A percentile compares a stretch with the other conserved stretches of the same genome.
phyloP scores from a whole-genome alignment of 2,888 invertebrate genomes.

The Eustalomyia histrio region DNA sequence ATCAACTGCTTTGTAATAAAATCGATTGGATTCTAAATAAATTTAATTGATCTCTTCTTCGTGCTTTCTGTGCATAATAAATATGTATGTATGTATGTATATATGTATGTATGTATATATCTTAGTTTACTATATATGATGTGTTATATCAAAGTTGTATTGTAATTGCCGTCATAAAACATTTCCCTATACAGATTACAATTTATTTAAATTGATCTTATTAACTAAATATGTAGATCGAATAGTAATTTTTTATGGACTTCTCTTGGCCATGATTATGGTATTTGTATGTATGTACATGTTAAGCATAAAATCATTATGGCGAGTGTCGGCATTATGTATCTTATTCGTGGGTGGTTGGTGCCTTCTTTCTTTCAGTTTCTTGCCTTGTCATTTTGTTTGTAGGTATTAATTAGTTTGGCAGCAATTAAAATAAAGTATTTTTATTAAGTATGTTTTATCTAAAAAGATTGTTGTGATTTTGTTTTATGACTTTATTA shows the following conservation, averaged over 20 bases:
- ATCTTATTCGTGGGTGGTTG: conserved; percentile 58
- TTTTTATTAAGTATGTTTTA: conserved; percentile 18
- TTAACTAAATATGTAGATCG: conserved; percentile 23
- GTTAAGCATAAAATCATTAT: neutral
- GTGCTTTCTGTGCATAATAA: neutral
- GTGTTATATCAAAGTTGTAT: conserved; percentile 50
- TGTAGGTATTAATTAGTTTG: conserved; percentile 48
- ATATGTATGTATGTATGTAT: no score
- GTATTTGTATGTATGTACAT: neutral
- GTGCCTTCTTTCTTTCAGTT: conserved; percentile 51
- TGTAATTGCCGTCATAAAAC: conserved; percentile 51
- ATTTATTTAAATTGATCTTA: conserved; percentile 55
- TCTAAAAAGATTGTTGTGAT: conserved; percentile 33
- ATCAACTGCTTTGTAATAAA: conserved; percentile 19
- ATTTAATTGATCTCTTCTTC: conserved; percentile 35
- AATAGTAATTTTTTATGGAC: neutral
- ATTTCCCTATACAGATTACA: conserved; percentile 26
- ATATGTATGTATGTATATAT: no score
- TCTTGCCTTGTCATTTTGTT: neutral
- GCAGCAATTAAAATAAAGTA: conserved; percentile 42
- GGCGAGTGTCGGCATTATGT: neutral
- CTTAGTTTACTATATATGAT: no score
- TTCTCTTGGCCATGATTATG: neutral
- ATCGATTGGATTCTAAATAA: conserved; percentile 32
- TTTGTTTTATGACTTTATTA: conserved; percentile 33